Evolutionary conservation across 2,888 invertebrate species (phyloP), one percentile per base, ranked within the genome.

Genomic region (Epistrophe grossulariae): DNA sequence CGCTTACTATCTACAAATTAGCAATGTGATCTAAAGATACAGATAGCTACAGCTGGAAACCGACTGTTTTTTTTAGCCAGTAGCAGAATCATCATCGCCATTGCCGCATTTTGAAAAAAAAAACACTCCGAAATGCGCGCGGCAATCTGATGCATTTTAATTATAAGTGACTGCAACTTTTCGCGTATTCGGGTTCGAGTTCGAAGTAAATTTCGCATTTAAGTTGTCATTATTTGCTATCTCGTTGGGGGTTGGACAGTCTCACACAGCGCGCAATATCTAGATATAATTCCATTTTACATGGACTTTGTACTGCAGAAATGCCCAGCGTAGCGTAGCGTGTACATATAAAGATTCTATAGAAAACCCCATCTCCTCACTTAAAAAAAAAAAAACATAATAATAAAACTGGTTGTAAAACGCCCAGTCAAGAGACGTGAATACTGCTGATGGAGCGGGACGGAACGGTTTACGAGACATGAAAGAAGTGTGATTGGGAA

Each of bases 401-500:
- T 28, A 31, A 31, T 31, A 31, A 60, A 85, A 87, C 85, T 82
- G 82, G 87, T 87, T 87, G n/a, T 55, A 57, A 79, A 70, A 71
- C 83, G 71, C 83, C 87, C 84, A 80, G 80, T 66, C 59, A 50
- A 17, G 38, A 38, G 72, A 62, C 68, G 28, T 38, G 70, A 70
- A 55, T 11, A 24, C 8, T 15, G 8, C 11, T 38, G 15, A 48
- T 50, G 19, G 24, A 59, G 50, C 28, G 28, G 52, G 48, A 66
- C 40, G 24, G 62, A 62, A 64, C 9, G 35, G 31, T 35, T 43
- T 43, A 19, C 60, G 78, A 40, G 13, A 77, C 57, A 57, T 15
- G 24, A 59, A 76, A 71, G 66, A 71, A 83, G 79, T 78, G 77
- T 80, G 84, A 88, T 88, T 88, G 88, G 88, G 79, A 88, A 88